phyloP scores from a whole-genome alignment of 2,797 vertebrate species.

The Taeniopygia guttata region DNA sequence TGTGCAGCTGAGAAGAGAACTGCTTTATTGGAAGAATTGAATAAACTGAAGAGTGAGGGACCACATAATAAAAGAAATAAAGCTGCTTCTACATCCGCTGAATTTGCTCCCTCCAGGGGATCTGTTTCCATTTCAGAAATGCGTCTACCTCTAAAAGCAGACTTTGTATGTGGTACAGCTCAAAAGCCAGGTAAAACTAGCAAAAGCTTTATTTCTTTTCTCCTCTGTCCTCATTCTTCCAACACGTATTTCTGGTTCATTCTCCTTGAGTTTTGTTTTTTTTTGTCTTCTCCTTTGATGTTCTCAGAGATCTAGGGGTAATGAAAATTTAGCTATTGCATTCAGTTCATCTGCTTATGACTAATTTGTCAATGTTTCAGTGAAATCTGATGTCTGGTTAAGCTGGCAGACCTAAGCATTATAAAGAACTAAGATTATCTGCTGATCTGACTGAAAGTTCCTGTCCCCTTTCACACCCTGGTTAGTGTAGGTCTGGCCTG shows the following conservation, averaged over 20 bases:
- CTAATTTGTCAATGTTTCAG: not conserved
- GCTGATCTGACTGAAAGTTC: not conserved
- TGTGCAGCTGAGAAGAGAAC: slow-evolving; percentile 86
- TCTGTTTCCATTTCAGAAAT: slow-evolving; percentile 88
- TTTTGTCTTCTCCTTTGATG: not conserved
- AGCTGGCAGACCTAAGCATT: not conserved
- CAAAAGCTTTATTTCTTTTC: not conserved
- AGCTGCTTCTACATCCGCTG: not conserved
- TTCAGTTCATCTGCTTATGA: not conserved
- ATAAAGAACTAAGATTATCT: not conserved
- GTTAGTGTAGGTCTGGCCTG: not conserved
- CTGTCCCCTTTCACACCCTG: not conserved
- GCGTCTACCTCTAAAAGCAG: slow-evolving; percentile 92
- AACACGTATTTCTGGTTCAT: not conserved
- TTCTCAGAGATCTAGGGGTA: not conserved
- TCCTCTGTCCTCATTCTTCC: not conserved
- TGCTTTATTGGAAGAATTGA: slow-evolving; percentile 85
- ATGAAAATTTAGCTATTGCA: not conserved
- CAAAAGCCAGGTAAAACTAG: slow-evolving; percentile 85
- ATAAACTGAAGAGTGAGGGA: slow-evolving; percentile 83
- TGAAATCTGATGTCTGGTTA: not conserved
- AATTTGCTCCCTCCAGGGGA: slow-evolving; percentile 83
- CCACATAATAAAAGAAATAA: slow-evolving; percentile 73
- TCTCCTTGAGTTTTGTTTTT: rapidly evolving
- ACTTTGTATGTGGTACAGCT: slow-evolving; percentile 89